Conservation (phyloP, 2,797 vertebrate species). For the Oreonectes daqikongensis region DNA sequence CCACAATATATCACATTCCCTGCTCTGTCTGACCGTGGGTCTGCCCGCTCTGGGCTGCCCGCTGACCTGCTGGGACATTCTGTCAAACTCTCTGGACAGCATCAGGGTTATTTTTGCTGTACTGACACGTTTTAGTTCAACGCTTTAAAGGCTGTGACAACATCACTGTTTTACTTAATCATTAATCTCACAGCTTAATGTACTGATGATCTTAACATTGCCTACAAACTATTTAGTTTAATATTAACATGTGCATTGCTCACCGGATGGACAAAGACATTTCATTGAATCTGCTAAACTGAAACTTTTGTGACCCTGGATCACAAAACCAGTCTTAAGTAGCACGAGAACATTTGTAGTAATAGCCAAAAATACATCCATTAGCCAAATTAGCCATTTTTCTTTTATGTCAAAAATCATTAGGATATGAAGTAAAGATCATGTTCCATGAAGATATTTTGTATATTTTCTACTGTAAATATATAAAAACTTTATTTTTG, state of each 20-base stretch:
- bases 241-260: not conserved
- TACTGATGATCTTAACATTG: not conserved
- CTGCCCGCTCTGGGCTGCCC: constrained; percentile 29
- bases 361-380: no score
- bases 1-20: constrained; percentile 57
- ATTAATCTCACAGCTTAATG: not conserved
- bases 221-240: not conserved
- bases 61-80: constrained; percentile 33
- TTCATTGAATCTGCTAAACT: no score
- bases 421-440: no score
- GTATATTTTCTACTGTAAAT: no score
- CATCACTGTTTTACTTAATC: constrained; percentile 27
- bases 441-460: no score
- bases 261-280: no score
- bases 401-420: no score
- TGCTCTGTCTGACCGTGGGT: constrained; percentile 36
- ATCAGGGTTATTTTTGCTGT: constrained; percentile 34
- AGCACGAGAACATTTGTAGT: no score
- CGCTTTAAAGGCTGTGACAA: constrained; percentile 32
- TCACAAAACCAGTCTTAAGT: no score
- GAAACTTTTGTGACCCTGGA: no score
- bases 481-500: no score
- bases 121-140: constrained; percentile 43
- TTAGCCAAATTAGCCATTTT: no score
- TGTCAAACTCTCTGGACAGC: constrained; percentile 42